Conservation (phyloP, 2,113 vertebrate species). For the Oryzias celebensis region DNA sequence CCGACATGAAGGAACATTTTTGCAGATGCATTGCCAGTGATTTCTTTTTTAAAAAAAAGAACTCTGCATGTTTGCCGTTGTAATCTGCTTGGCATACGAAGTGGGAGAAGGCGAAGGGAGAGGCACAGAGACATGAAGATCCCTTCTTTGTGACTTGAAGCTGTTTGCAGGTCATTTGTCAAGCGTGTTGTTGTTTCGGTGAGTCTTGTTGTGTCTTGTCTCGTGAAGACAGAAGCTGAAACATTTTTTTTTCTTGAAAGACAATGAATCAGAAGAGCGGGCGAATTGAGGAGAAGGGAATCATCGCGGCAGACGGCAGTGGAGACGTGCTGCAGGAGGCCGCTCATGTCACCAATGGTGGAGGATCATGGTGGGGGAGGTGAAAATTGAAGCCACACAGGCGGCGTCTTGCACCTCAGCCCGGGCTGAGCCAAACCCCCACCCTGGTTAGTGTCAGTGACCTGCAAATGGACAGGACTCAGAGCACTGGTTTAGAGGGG, state of each 20-base stretch:
- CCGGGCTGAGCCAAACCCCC: conserved; percentile 37
- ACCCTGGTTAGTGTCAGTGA: conserved; percentile 32
- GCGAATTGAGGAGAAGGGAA: conserved; percentile 8
- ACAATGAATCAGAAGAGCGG: background rate
- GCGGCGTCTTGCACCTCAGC: conserved; percentile 74
- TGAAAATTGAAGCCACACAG: conserved; percentile 75
- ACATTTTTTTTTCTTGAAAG: background rate
- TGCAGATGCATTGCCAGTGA: no score
- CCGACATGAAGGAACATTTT: no score
- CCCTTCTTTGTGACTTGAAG: conserved; percentile 24
- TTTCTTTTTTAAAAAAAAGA: background rate
- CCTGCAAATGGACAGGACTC: conserved; percentile 15
- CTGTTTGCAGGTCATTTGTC: conserved; percentile 19
- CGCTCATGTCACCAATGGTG: conserved; percentile 59
- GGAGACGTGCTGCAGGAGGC: conserved; percentile 50
- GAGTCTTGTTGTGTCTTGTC: conserved; percentile 15
- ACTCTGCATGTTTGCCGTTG: background rate
- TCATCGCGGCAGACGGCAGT: conserved; percentile 30
- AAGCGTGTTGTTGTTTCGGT: background rate
- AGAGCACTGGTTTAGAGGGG: conserved; percentile 12
- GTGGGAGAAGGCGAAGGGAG: conserved; percentile 8
- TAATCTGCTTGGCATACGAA: conserved; percentile 14
- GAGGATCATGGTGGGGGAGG: conserved; percentile 70
- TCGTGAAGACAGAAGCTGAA: background rate
- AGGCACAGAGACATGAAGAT: conserved; percentile 18